These are phyloP conservation scores for Oreochromis mossambicus DNA, from an alignment of 2,797 vertebrate species.

Conservation along the genomic window DNA sequence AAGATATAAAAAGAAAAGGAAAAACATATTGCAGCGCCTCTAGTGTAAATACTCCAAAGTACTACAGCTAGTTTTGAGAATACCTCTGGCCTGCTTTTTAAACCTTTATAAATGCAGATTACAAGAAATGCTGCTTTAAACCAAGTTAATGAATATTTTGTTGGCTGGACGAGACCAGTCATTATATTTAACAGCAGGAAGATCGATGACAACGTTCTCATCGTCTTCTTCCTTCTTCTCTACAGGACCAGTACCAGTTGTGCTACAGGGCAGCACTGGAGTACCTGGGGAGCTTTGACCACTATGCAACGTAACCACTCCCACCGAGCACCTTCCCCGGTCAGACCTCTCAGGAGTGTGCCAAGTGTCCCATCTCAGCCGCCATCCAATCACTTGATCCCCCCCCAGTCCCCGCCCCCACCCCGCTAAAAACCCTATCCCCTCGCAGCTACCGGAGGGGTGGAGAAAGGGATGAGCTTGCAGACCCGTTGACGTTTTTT, in stretches of 20 bases:
- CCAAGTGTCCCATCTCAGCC: conserved; percentile 87
- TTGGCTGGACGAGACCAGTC: background rate
- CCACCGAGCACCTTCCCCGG: conserved; percentile 62
- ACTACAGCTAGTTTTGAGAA: background rate
- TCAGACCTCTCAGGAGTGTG: conserved; percentile 77
- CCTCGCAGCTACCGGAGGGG: conserved; percentile 53
- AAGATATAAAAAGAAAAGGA: background rate
- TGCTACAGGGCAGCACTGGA: conserved; percentile 95
- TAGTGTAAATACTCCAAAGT: background rate
- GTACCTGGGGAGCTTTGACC: conserved; percentile 96
- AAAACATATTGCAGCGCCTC: background rate
- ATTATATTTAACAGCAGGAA: background rate
- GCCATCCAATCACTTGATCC: conserved; percentile 73
- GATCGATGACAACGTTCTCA: background rate
- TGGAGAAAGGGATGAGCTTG: conserved; percentile 65
- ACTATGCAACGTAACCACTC: conserved; percentile 99
- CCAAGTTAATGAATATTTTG: background rate
- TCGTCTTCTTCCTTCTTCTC: background rate
- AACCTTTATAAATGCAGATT: background rate
- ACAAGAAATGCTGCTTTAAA: background rate
- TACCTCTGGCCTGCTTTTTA: background rate
- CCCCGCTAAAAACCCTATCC: background rate
- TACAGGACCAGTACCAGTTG: conserved; percentile 96
- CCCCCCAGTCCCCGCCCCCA: background rate
- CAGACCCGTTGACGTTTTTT: conserved; percentile 33